Evolutionary conservation across 2,888 invertebrate genomes (phyloP), one percentile per base, ranked within the genome.

Genomic region (Toxonevra muliebris): DNA sequence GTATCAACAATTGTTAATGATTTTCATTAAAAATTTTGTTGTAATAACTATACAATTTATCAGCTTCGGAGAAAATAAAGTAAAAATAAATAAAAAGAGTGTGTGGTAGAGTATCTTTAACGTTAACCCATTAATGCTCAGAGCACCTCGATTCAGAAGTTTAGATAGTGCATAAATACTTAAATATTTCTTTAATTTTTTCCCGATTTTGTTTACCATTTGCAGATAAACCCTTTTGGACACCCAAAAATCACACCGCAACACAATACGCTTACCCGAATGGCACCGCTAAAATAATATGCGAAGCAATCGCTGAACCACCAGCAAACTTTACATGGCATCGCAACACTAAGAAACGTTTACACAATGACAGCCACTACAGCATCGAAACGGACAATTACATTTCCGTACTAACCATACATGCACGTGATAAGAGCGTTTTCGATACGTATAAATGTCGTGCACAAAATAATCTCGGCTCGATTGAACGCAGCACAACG

Each of bases 251-350:
- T 10, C 79, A 80, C 66, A 74, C 77, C 8, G 68, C 71, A 19
- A 72, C 77, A 40, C 79, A 81, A 67, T 85, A 82, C 60, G 84
- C 82, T 9, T 86, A 83, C 62, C 75, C 88, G 59, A 87, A 87
- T 52, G 89, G 89, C 17, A 83, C 82, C 42, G 88, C 87, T 2
- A 88, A 88, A 78, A 84, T 91, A 68, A 87, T 87, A 13, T 90
- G 90, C 82, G 84, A 87, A 76, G 88, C 87, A 63, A 85, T 86
- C 70, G 88, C 87, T 7, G 87, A 87, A 76, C 89, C 89, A 0
- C 83, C 86, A 15, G 87, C 88, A n/a, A 86, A 83, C 60, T 89
- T 88, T 73, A 85, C 84, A 60, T 89, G 89, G 89, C 79, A 77
- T 64, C 83, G 82, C 65, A 78, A 80, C 68, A 74, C 74, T 60